Evolutionary conservation across 2,797 vertebrate species (phyloP).

Genomic region (Pteropus rufus): DNA sequence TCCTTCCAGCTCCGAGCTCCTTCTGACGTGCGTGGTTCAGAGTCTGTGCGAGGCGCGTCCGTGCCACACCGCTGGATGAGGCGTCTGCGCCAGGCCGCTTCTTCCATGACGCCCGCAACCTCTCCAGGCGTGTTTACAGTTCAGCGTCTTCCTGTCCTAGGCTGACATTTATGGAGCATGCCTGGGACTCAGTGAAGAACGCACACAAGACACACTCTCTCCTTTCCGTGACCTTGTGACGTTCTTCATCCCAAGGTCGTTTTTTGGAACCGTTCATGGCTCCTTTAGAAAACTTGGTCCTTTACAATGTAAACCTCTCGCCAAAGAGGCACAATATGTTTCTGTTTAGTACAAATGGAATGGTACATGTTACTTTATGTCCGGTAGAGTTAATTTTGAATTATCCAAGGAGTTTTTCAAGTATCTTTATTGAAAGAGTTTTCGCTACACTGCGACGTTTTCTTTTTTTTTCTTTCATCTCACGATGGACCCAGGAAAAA

Average conservation of each 20-base stretch:
- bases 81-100: no score
- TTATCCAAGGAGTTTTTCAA: background rate
- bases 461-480: background rate
- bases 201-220: rapidly evolving
- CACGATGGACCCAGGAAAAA: background rate
- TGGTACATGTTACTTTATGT: background rate
- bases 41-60: no score
- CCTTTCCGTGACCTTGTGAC: background rate
- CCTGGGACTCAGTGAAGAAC: no score
- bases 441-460: background rate
- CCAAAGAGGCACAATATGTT: background rate
- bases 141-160: no score
- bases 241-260: rapidly evolving
- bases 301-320: background rate
- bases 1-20: background rate
- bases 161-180: no score
- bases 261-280: background rate
- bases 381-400: background rate
- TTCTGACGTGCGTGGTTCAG: background rate
- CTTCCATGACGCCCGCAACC: no score
- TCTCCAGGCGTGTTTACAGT: background rate
- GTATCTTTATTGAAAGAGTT: background rate
- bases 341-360: background rate
- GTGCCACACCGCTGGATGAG: no score
- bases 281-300: background rate